phyloP scores from a whole-genome alignment of 2,888 invertebrate genomes.

The Orchesella flavescens region DNA sequence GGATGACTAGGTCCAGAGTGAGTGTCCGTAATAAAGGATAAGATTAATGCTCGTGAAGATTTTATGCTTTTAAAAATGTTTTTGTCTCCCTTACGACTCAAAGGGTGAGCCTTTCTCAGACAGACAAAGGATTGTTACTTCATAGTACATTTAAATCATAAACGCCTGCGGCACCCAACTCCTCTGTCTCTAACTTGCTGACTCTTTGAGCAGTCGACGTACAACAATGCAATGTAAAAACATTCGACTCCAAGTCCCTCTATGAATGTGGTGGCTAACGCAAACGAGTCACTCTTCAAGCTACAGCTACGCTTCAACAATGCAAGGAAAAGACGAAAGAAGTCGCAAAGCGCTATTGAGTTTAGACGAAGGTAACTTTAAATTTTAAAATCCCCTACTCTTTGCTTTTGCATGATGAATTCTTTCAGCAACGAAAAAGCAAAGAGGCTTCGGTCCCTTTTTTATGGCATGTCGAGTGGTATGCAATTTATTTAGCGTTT shows the following conservation, averaged over 20 bases:
- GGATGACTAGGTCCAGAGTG: neutral
- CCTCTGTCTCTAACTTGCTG: too few species aligned
- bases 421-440: neutral
- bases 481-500: too few species aligned
- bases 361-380: neutral
- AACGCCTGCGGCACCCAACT: neutral
- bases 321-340: slow-evolving; percentile 6
- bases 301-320: slow-evolving; percentile 2
- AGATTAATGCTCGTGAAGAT: too few species aligned
- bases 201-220: neutral
- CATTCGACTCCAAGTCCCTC: neutral
- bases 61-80: neutral
- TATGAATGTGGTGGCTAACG: slow-evolving; percentile 15
- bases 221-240: neutral
- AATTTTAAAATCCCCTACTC: neutral
- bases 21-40: neutral
- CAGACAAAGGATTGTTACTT: slow-evolving; percentile 18
- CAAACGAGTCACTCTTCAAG: neutral
- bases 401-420: neutral
- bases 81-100: neutral
- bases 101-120: slow-evolving; percentile 24
- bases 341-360: slow-evolving; percentile 2
- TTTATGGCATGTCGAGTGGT: too few species aligned
- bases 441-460: too few species aligned
- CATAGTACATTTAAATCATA: slow-evolving; percentile 37